Percentiles rank a stretch among this genome's conserved stretches.
phyloP scores from a whole-genome alignment of 2,113 vertebrate genomes.

The Prinia subflava region DNA sequence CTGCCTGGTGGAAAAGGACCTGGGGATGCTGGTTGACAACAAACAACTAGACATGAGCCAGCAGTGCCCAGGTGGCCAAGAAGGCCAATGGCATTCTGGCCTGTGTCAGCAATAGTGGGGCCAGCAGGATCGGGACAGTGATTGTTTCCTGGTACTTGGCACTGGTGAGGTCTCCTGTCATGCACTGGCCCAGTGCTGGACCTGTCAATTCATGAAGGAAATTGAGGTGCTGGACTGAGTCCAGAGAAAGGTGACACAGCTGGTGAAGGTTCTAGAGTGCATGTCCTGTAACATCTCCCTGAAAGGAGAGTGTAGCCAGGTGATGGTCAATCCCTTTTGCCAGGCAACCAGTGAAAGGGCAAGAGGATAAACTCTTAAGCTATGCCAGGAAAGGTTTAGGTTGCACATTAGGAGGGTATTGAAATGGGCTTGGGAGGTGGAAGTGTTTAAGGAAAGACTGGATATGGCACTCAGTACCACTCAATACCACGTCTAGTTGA shows the following conservation, averaged over 20 bases:
- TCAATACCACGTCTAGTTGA: neutral
- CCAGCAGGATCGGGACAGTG: neutral
- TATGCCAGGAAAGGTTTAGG: no score
- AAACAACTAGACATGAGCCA: neutral
- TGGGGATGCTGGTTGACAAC: neutral
- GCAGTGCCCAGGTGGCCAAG: neutral
- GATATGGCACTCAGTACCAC: neutral
- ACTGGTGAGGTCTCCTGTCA: neutral
- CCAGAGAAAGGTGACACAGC: neutral
- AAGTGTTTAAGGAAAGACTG: no score
- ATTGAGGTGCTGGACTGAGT: neutral
- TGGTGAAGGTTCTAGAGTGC: neutral
- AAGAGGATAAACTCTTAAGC: no score
- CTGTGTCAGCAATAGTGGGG: neutral
- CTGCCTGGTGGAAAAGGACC: neutral
- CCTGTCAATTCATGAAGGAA: neutral
- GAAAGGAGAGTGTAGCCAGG: no score
- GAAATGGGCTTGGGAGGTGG: no score
- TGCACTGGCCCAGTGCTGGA: neutral
- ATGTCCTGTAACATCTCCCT: neutral
- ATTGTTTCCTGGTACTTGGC: neutral
- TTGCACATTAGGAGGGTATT: no score
- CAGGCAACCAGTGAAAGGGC: no score
- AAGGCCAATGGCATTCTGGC: neutral
- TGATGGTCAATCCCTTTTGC: no score